These are phyloP conservation scores for Potorous gilbertii DNA, from an alignment of 2,797 vertebrate species.

Conservation along the genomic window DNA sequence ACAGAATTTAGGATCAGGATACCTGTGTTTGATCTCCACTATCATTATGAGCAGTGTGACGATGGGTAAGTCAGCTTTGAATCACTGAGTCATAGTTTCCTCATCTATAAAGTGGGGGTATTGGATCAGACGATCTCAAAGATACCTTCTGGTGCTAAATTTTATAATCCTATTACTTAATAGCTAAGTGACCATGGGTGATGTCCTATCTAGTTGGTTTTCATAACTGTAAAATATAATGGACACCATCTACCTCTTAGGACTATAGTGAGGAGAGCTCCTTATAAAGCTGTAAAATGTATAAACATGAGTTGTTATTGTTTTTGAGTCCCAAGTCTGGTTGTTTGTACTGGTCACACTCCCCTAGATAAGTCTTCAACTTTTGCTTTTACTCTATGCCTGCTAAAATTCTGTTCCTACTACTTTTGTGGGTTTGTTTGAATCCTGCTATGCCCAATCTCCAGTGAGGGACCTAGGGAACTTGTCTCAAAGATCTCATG, in stretches of 20 bases:
- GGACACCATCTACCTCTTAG: not conserved
- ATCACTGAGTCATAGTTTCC: not conserved
- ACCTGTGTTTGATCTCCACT: not conserved
- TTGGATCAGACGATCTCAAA: not conserved
- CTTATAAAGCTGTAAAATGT: not conserved
- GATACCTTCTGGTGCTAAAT: not conserved
- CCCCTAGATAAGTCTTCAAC: not conserved
- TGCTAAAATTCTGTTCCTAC: not conserved
- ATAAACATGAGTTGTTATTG: not conserved
- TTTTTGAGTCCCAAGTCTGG: not conserved
- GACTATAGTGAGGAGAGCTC: not conserved
- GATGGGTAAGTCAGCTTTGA: not conserved
- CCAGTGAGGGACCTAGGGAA: not conserved
- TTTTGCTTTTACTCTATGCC: not conserved
- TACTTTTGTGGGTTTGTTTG: not conserved
- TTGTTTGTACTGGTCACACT: not conserved
- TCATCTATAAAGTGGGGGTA: not conserved
- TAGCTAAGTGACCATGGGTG: not conserved
- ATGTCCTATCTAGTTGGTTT: not conserved
- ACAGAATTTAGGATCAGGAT: not conserved
- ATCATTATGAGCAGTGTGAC: not conserved
- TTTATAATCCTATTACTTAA: not conserved
- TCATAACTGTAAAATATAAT: not conserved
- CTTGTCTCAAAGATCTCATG: not conserved
- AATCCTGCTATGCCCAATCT: not conserved